phyloP scores from a whole-genome alignment of 2,797 vertebrate genomes.

The Protosalanx chinensis region DNA sequence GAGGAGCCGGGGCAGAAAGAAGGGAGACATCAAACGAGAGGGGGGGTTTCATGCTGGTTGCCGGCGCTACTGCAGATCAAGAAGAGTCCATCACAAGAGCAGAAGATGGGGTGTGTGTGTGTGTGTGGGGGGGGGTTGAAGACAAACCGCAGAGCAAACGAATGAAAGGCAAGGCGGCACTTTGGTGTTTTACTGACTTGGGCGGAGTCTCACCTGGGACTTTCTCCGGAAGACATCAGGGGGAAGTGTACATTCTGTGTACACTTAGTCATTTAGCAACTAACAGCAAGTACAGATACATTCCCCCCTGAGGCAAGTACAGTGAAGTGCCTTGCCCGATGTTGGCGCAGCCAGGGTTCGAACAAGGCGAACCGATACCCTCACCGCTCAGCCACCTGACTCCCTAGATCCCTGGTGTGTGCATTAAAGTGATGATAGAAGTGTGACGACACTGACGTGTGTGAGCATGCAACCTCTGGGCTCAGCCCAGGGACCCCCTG shows the following conservation, averaged over 20 bases:
- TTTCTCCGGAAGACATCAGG: not conserved
- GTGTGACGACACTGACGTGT: conserved; percentile 64
- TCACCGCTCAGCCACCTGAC: too few relatives aligned
- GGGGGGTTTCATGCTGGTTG: conserved; percentile 45
- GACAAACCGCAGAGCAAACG: not conserved
- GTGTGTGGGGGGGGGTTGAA: not conserved
- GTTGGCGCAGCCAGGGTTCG: too few relatives aligned
- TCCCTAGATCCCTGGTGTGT: not conserved
- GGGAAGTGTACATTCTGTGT: too few relatives aligned
- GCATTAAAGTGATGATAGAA: conserved; percentile 55
- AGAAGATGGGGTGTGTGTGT: not conserved
- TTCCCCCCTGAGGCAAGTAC: too few relatives aligned
- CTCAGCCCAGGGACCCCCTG: conserved; percentile 4
- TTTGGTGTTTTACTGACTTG: conserved; percentile 32
- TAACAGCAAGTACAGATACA: too few relatives aligned
- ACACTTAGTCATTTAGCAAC: too few relatives aligned
- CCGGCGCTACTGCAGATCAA: conserved; percentile 58
- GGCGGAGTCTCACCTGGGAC: not conserved
- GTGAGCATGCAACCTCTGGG: conserved; percentile 49
- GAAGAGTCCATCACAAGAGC: conserved; percentile 30
- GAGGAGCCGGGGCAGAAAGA: conserved; percentile 24
- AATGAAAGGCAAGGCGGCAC: conserved; percentile 37
- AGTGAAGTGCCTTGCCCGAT: too few relatives aligned
- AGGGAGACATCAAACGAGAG: conserved; percentile 48
- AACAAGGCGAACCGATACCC: too few relatives aligned